phyloP scores from a whole-genome alignment of 1,140 invertebrate species.

The Rhyzopertha dominica region DNA sequence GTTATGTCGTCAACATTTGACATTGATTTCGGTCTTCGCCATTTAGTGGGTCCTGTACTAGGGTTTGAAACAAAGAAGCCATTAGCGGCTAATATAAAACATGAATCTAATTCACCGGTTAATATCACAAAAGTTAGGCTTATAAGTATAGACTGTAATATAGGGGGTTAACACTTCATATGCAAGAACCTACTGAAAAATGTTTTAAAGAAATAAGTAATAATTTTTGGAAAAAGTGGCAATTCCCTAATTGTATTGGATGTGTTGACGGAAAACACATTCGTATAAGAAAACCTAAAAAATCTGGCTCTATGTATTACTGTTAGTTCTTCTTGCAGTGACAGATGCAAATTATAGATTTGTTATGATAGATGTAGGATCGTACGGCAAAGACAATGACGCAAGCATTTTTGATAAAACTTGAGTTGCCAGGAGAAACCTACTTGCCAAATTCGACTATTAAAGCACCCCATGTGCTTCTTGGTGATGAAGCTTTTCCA shows the following conservation, averaged over 20 bases:
- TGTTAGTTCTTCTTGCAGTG: constrained; percentile 13
- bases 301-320: constrained; percentile 17
- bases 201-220: constrained; percentile 1
- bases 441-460: constrained; percentile 11
- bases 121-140: no score
- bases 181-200: neutral
- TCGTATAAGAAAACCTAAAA: constrained; percentile 10
- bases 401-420: constrained; percentile 9
- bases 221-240: constrained; percentile 3
- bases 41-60: no score
- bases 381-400: constrained; percentile 23
- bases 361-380: constrained; percentile 17
- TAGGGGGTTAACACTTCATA: no score
- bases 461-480: constrained; percentile 17
- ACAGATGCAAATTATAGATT: constrained; percentile 20
- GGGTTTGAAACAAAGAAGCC: no score
- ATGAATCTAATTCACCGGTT: no score
- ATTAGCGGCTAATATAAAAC: no score
- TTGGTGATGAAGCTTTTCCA: constrained; percentile 47
- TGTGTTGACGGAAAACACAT: constrained; percentile 17
- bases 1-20: no score
- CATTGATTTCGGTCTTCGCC: no score
- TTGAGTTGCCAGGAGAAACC: constrained; percentile 10
- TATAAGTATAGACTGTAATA: no score
- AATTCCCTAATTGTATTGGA: no score